phyloP scores from a whole-genome alignment of 2,113 vertebrate species.

The Nymphicus hollandicus region DNA sequence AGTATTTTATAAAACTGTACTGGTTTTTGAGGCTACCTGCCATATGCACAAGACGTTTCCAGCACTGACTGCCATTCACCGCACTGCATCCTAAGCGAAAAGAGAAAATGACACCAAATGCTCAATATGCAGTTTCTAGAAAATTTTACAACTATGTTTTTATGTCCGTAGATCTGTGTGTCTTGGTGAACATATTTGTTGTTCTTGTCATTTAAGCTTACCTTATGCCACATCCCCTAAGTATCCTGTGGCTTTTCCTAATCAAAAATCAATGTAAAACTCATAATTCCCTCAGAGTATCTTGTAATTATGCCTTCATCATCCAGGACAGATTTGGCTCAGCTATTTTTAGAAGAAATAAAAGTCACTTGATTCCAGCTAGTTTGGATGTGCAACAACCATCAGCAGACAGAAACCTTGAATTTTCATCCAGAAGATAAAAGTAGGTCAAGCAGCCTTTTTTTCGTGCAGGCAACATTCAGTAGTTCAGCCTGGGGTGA shows the following conservation, averaged over 20 bases:
- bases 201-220: not conserved
- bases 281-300: not conserved
- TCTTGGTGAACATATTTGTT: not conserved
- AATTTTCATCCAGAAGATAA: constrained; percentile 6
- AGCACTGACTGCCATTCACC: not conserved
- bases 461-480: not conserved
- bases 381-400: not conserved
- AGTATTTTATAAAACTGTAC: not conserved
- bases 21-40: not conserved
- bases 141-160: not conserved
- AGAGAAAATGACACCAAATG: not conserved
- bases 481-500: not conserved
- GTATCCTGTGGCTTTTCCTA: not conserved
- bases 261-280: not conserved
- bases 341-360: not conserved
- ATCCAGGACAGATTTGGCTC: not conserved
- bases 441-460: constrained; percentile 31
- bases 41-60: not conserved
- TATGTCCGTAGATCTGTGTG: not conserved
- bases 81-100: not conserved
- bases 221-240: not conserved
- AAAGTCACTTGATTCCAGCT: not conserved
- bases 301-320: not conserved
- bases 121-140: not conserved
- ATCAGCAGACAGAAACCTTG: not conserved